Evolutionary conservation across 2,113 vertebrate genomes (phyloP).

Genomic region (Uropsilus gracilis): DNA sequence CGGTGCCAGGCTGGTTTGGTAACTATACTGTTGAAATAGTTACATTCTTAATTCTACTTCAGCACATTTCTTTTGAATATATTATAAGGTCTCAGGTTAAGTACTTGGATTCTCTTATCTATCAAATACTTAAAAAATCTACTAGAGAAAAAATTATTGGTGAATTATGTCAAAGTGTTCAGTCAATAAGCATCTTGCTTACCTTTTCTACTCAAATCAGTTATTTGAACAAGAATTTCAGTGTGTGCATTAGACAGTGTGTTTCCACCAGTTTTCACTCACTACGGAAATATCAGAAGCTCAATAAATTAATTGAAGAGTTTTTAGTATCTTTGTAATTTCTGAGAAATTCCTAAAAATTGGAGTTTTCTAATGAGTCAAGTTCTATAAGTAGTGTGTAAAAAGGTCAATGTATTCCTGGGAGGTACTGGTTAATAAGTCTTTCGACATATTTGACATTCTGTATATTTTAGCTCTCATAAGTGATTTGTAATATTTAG

Average conservation of each 20-base stretch:
- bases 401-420: slow-evolving; percentile 31
- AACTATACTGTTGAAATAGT: not conserved
- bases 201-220: not conserved
- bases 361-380: slow-evolving; percentile 35
- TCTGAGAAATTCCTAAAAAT: slow-evolving; percentile 44
- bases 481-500: slow-evolving; percentile 58
- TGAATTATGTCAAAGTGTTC: not conserved
- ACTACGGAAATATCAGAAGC: not conserved
- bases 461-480: slow-evolving; percentile 49
- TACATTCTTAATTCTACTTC: not conserved
- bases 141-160: not conserved
- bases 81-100: not conserved
- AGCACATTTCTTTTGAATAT: not conserved
- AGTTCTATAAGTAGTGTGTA: not conserved
- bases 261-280: not conserved
- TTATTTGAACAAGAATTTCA: not conserved
- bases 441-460: slow-evolving; percentile 7
- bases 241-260: not conserved
- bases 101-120: not conserved
- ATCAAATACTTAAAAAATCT: not conserved
- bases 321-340: slow-evolving; percentile 30
- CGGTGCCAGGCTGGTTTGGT: slow-evolving; percentile 38
- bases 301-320: slow-evolving; percentile 31
- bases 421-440: slow-evolving; percentile 39
- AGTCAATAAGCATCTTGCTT: not conserved